Conservation (phyloP, 2,797 vertebrate genomes). For the Enteromius fasciolatus region DNA sequence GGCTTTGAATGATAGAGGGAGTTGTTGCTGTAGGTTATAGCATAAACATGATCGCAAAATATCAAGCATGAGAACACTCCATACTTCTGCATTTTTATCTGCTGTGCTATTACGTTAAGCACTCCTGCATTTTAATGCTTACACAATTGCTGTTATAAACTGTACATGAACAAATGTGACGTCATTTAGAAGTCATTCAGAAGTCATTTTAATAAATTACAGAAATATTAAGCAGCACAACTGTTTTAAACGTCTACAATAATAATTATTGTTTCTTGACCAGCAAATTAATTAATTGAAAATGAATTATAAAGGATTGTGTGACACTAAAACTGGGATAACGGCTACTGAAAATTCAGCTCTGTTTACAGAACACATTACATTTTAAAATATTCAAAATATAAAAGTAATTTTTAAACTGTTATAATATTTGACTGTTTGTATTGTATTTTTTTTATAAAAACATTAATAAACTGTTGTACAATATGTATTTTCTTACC, state of each 20-base stretch:
- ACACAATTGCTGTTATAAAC: not conserved
- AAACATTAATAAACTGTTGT: not conserved
- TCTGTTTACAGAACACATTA: not conserved
- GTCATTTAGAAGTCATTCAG: too few species aligned
- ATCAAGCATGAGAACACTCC: not conserved
- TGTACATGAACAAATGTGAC: not conserved
- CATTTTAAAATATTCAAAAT: not conserved
- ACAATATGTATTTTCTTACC: slow-evolving; percentile 74
- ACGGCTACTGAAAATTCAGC: not conserved
- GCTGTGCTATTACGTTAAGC: not conserved
- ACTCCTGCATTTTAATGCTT: not conserved
- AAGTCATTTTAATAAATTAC: not conserved
- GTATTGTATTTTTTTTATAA: not conserved
- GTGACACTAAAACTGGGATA: not conserved
- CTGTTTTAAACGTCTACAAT: not conserved
- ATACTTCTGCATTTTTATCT: not conserved
- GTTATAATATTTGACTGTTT: not conserved
- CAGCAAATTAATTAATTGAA: not conserved
- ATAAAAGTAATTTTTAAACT: not conserved
- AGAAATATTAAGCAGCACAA: not conserved
- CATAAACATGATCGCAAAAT: not conserved
- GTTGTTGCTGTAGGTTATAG: slow-evolving; percentile 73
- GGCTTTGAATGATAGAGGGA: slow-evolving; percentile 73
- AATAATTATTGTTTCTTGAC: not conserved
- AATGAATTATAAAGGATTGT: not conserved